Evolutionary conservation across 2,113 vertebrate species (phyloP).

Genomic region (Planiliza haematocheilus): DNA sequence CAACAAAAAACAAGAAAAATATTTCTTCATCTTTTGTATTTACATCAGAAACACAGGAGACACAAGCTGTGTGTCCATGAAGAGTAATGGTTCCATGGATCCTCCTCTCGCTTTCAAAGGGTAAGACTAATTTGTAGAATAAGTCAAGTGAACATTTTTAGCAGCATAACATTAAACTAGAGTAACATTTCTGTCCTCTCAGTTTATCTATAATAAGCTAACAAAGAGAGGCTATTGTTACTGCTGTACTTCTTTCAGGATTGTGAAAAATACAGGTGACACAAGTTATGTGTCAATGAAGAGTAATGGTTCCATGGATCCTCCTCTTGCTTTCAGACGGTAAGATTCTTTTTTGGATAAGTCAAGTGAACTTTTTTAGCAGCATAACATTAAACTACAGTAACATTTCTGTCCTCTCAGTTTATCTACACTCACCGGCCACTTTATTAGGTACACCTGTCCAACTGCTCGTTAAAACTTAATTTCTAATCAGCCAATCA

Average conservation of each 20-base stretch:
- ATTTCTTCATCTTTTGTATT: rapidly evolving
- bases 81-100: not conserved
- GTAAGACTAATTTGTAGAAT: not conserved
- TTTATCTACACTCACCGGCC: too few species aligned
- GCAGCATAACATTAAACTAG: too few species aligned
- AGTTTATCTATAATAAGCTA: not conserved
- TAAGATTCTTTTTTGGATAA: not conserved
- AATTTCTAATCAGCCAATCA: too few species aligned
- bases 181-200: too few species aligned
- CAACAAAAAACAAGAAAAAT: too few species aligned
- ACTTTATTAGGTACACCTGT: too few species aligned
- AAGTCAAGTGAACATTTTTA: not conserved
- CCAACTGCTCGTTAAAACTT: too few species aligned
- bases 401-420: too few species aligned
- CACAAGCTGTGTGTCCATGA: not conserved
- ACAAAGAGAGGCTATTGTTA: rapidly evolving
- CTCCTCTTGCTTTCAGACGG: not conserved
- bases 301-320: too few species aligned
- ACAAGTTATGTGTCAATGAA: too few species aligned
- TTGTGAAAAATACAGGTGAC: not conserved
- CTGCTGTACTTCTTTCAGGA: not conserved
- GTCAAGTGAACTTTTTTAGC: not conserved
- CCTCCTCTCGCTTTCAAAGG: not conserved
- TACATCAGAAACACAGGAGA: not conserved
- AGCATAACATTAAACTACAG: too few species aligned